These are phyloP conservation scores for Chelonia mydas DNA, from an alignment of 2,797 vertebrate genomes.

Conservation along the genomic window DNA sequence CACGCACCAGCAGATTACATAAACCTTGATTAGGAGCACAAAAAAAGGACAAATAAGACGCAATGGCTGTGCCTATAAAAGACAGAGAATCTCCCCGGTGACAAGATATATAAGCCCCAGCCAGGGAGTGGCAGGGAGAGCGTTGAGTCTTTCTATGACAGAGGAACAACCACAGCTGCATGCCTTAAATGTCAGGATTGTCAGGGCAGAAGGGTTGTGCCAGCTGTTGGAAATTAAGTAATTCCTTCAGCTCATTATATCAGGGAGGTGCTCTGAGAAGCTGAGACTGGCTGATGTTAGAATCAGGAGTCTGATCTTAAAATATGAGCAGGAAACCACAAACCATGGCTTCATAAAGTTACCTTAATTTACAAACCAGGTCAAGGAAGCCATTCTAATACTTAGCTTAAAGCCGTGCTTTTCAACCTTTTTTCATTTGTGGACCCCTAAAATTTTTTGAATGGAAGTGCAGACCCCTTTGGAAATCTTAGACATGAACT, in stretches of 20 bases:
- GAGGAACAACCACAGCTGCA: not conserved
- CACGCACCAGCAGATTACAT: not conserved
- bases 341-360: slow-evolving; percentile 30
- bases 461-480: no score
- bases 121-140: not conserved
- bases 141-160: not conserved
- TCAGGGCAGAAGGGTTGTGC: slow-evolving; percentile 5
- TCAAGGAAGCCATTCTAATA: slow-evolving; percentile 8
- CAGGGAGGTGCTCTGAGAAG: slow-evolving; percentile 38
- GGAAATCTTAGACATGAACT: no score
- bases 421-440: no score
- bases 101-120: not conserved
- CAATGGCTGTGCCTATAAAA: rapidly evolving
- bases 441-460: no score
- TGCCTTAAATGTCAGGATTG: slow-evolving; percentile 25
- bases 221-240: slow-evolving; percentile 57
- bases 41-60: not conserved
- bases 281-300: slow-evolving; percentile 15
- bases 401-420: no score
- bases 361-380: slow-evolving; percentile 66
- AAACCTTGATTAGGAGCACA: not conserved
- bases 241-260: slow-evolving; percentile 36
- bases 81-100: not conserved
- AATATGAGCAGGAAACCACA: slow-evolving; percentile 21
- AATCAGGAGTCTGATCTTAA: slow-evolving; percentile 1